These are phyloP conservation scores for Idaea biselata DNA, from an alignment of 2,888 invertebrate genomes.

Conservation along the genomic window DNA sequence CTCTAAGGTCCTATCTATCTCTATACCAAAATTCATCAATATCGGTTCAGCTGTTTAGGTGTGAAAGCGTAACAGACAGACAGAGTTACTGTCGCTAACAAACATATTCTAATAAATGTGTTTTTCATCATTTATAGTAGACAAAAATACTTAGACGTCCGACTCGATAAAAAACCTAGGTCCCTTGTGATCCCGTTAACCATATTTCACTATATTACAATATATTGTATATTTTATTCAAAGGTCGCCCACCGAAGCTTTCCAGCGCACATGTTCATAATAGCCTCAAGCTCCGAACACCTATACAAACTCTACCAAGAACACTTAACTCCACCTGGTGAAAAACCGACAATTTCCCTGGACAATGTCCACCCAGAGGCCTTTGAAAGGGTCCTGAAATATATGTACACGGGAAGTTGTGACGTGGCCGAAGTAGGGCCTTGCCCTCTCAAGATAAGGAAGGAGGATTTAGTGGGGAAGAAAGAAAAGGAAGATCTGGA, in stretches of 20 bases:
- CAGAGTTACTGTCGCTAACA: too few relatives aligned
- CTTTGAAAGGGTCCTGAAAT: conserved; percentile 84
- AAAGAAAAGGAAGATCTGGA: conserved; percentile 51
- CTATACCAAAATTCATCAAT: too few relatives aligned
- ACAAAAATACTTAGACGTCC: too few relatives aligned
- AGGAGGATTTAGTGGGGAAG: conserved; percentile 60
- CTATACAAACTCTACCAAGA: conserved; percentile 80
- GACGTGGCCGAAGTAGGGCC: conserved; percentile 79
- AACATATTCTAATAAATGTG: too few relatives aligned
- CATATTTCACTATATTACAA: too few relatives aligned
- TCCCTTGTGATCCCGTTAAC: too few relatives aligned
- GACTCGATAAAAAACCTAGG: too few relatives aligned
- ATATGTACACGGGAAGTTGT: conserved; percentile 85
- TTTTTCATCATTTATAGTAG: too few relatives aligned
- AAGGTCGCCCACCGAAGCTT: conserved; percentile 82
- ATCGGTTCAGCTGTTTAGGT: too few relatives aligned
- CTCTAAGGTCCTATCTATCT: too few relatives aligned
- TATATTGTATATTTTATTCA: not conserved
- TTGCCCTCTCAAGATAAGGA: conserved; percentile 67
- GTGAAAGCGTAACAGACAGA: too few relatives aligned
- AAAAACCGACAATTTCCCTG: conserved; percentile 65
- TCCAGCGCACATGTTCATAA: conserved; percentile 87
- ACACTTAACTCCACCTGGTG: conserved; percentile 42
- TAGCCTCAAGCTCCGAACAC: conserved; percentile 83
- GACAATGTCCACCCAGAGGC: conserved; percentile 82